Evolutionary conservation across 2,888 invertebrate genomes (phyloP).

Genomic region (Amblyjoppa fuscipennis): DNA sequence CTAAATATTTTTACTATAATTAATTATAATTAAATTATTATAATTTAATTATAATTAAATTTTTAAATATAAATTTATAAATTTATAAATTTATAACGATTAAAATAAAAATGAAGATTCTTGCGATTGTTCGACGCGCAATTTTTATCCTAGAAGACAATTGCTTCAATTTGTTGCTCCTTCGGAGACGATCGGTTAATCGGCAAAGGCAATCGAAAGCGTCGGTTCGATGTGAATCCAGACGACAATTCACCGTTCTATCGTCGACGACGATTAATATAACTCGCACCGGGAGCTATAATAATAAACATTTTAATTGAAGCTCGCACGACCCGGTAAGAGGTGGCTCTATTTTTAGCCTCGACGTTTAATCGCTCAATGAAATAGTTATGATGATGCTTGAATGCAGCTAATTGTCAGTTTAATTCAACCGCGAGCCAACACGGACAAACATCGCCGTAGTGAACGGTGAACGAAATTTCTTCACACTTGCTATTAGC

Average conservation of each 20-base stretch:
- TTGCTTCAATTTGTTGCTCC: conserved; percentile 10
- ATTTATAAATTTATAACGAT: too few relatives aligned
- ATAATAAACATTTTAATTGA: conserved; percentile 40
- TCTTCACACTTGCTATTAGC: too few relatives aligned
- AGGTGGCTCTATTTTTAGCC: conserved; percentile 39
- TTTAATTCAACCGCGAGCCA: conserved; percentile 42
- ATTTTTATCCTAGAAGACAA: conserved; percentile 11
- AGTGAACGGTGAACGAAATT: too few relatives aligned
- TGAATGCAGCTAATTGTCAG: conserved; percentile 46
- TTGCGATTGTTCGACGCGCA: not conserved
- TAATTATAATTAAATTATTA: too few relatives aligned
- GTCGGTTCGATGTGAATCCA: not conserved
- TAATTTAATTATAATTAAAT: too few relatives aligned
- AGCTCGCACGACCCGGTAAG: conserved; percentile 16
- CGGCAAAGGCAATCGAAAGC: not conserved
- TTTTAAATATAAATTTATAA: too few relatives aligned
- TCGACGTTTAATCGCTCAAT: conserved; percentile 45
- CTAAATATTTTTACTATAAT: too few relatives aligned
- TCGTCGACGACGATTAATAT: conserved; percentile 6
- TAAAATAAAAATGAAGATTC: too few relatives aligned
- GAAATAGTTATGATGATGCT: conserved; percentile 40
- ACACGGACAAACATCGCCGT: conserved; percentile 20
- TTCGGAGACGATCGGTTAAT: conserved; percentile 25
- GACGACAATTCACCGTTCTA: conserved; percentile 22
- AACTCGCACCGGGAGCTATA: not conserved